Percentiles rank a stretch among this genome's conserved stretches.
Conservation (phyloP, 1,140 invertebrate genomes). For the Whitmania pigra region DNA sequence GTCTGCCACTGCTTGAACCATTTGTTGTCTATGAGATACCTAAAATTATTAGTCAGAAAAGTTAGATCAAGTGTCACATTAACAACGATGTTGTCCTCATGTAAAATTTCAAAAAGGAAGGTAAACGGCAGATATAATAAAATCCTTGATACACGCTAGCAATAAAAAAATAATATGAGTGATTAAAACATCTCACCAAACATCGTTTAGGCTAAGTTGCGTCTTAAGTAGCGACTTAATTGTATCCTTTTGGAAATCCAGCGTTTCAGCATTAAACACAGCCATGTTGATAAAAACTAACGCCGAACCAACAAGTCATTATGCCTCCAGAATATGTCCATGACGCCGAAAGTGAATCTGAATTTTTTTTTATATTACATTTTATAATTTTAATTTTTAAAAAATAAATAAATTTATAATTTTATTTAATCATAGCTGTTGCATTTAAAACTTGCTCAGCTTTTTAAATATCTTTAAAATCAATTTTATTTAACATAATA, state of each 20-base stretch:
- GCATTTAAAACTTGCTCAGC: no score
- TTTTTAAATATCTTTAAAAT: no score
- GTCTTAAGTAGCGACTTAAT: slow-evolving; percentile 7
- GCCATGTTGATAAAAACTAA: slow-evolving; percentile 4
- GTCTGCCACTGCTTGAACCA: slow-evolving; percentile 48
- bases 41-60: slow-evolving; percentile 27
- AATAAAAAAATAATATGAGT: neutral
- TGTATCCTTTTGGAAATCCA: neutral
- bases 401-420: no score
- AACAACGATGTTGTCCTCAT: neutral
- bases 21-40: slow-evolving; percentile 45
- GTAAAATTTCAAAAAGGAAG: neutral
- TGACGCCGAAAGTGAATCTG: no score
- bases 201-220: slow-evolving; percentile 1
- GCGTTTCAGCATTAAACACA: neutral
- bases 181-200: neutral
- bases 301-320: no score
- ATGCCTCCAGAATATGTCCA: no score
- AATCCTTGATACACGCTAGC: no score
- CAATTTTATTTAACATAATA: no score
- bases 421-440: no score
- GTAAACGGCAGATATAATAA: no score
- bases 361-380: no score
- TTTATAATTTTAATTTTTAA: no score
- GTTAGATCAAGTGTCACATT: neutral